Evolutionary conservation across 2,113 vertebrate genomes (phyloP).

Genomic region (Acinonyx jubatus): DNA sequence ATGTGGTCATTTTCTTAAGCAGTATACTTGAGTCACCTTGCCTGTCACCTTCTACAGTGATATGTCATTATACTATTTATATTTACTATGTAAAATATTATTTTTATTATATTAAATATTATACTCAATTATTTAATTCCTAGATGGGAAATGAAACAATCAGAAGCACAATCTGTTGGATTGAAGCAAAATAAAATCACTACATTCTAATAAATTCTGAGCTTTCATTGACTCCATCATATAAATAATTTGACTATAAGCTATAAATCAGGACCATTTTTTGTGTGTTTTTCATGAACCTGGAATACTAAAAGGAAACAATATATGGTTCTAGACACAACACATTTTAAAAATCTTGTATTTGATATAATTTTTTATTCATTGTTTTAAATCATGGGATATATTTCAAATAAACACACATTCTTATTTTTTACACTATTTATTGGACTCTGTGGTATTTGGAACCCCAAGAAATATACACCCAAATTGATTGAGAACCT

Average conservation of each 20-base stretch:
- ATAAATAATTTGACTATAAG: slow-evolving; percentile 9
- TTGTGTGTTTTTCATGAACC: background rate
- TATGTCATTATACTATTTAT: background rate
- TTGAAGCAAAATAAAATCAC: background rate
- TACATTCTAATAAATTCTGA: background rate
- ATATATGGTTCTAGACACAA: background rate
- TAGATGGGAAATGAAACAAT: background rate
- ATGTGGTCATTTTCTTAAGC: background rate
- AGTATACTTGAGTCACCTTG: background rate
- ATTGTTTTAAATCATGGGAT: background rate
- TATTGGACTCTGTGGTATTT: background rate
- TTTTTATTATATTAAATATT: background rate
- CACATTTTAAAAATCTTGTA: background rate
- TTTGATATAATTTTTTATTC: background rate
- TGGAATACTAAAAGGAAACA: background rate
- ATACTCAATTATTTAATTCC: background rate
- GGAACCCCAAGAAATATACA: background rate
- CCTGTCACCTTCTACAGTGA: background rate
- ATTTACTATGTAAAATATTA: background rate
- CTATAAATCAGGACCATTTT: background rate
- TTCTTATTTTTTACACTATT: background rate
- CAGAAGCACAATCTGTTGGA: background rate
- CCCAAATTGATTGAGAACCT: background rate
- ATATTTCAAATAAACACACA: background rate
- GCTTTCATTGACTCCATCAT: background rate